A percentile compares a stretch with the other conserved stretches of the same genome.
These are phyloP conservation scores for Creontiades dilutus DNA, from an alignment of 2,888 invertebrate genomes.

Conservation along the genomic window DNA sequence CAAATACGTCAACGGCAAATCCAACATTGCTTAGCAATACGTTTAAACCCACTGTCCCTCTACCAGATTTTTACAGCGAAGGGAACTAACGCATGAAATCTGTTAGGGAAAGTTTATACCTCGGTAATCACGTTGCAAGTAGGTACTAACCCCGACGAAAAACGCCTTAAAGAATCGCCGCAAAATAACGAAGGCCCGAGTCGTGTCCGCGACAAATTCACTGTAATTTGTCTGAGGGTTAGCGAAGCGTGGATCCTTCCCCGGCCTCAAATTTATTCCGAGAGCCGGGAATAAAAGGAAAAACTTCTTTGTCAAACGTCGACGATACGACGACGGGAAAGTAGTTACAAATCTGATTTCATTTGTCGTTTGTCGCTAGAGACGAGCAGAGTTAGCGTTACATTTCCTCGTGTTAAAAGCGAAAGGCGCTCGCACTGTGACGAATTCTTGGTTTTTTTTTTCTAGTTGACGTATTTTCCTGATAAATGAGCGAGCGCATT, in stretches of 20 bases:
- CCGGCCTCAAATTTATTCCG: background rate
- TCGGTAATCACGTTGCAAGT: background rate
- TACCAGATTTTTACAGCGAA: too few species aligned
- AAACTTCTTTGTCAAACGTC: conserved; percentile 32
- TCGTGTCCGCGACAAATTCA: background rate
- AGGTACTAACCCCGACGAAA: background rate
- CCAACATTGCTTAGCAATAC: too few species aligned
- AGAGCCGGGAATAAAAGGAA: conserved; percentile 7
- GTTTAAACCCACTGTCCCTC: too few species aligned
- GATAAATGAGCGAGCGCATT: too few species aligned
- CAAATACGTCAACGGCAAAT: too few species aligned
- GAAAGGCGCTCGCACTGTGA: too few species aligned
- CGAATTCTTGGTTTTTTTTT: too few species aligned
- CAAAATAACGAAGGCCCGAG: background rate
- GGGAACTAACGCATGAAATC: too few species aligned
- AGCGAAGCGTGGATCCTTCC: background rate
- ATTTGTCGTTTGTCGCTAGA: conserved; percentile 3
- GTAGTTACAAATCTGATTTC: conserved; percentile 1
- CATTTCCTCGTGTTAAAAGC: background rate
- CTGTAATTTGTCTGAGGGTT: background rate
- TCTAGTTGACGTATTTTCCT: too few species aligned
- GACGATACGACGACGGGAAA: background rate
- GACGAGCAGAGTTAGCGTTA: background rate
- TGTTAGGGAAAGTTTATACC: too few species aligned
- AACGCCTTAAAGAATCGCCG: background rate